These are phyloP conservation scores for Callopanchax toddi DNA, from an alignment of 2,113 vertebrate genomes.

Conservation along the genomic window DNA sequence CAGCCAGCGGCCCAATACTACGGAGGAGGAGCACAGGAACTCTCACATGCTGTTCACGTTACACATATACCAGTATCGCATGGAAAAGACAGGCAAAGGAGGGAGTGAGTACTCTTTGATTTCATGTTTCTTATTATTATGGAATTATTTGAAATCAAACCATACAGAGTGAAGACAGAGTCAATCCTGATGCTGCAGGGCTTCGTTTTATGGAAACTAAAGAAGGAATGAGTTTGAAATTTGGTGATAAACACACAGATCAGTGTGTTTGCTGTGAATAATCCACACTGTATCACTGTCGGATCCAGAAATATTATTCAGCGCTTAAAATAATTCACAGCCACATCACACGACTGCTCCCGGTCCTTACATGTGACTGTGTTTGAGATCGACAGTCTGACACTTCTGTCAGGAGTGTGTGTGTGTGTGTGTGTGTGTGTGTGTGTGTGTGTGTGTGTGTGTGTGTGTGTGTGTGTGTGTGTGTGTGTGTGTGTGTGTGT, in stretches of 20 bases:
- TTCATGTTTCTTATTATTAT: not conserved
- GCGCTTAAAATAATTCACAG: conserved; percentile 4
- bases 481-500: not conserved
- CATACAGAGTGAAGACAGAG: conserved; percentile 2
- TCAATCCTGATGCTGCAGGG: not conserved
- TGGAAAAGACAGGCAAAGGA: conserved; percentile 96
- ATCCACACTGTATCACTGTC: not conserved
- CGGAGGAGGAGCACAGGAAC: conserved; percentile 92
- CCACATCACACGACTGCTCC: not conserved
- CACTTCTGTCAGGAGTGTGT: not conserved
- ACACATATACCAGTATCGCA: conserved; percentile 98
- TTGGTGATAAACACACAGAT: too few relatives aligned
- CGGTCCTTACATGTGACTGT: not conserved
- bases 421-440: not conserved
- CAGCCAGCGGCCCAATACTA: conserved; percentile 83
- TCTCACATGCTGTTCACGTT: conserved; percentile 99
- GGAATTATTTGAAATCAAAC: not conserved
- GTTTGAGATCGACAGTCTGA: not conserved
- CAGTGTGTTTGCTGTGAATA: not conserved
- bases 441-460: not conserved
- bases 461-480: not conserved
- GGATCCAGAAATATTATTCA: conserved; percentile 12
- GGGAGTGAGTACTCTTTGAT: conserved; percentile 86
- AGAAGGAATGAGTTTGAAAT: not conserved
- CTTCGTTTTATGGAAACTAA: not conserved